Evolutionary conservation across 2,797 vertebrate species (phyloP), one percentile per base, ranked within the genome.

Genomic region (Carduelis carduelis): DNA sequence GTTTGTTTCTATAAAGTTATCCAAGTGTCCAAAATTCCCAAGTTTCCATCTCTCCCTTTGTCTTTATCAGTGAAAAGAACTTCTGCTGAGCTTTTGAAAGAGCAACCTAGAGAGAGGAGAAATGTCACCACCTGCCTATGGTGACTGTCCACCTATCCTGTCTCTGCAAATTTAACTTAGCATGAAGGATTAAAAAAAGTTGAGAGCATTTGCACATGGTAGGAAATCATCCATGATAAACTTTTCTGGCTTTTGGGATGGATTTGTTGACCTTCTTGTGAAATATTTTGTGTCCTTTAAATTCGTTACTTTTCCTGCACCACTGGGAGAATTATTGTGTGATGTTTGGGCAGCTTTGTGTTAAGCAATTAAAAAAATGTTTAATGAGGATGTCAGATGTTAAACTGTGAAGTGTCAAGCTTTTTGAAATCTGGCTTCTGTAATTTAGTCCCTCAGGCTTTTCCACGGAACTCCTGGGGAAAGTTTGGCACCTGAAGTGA

Each of bases 381-480:
- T 72, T 66, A 90, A 91, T 96, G 47, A 69, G 92, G 87, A 86
- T 83, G 21, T 96, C 86, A 90, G 69, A 63, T 84, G 69, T 72
- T 91, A 80, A 95, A 41, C 23, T 49, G 46, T 43, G 49, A 53
- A n/a, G 28, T 12, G 80, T 83, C 80, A 82, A 56, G 59, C 63
- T 78, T 83, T 91, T 55, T 52, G 66, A 89, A 90, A 59, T 47
- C 70, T 76, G 85, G 16, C 83, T 79, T 49, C 74, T 76, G 32
- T 72, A 50, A 34, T 76, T 72, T 22, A 41, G 77, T 59, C 94
- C 96, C 91, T 93, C 69, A 26, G 95, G 95, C 95, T 81, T 86
- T 96, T 88, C 77, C 50, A 12, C 5, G 26, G 80, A 50, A 20
- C 91, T 95, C 96, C 95, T 87, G 94, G 91, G 93, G 95, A 78